Base-by-base conservation (phyloP, 2,888 invertebrate species). In the Mystacides longicornis region DNA sequence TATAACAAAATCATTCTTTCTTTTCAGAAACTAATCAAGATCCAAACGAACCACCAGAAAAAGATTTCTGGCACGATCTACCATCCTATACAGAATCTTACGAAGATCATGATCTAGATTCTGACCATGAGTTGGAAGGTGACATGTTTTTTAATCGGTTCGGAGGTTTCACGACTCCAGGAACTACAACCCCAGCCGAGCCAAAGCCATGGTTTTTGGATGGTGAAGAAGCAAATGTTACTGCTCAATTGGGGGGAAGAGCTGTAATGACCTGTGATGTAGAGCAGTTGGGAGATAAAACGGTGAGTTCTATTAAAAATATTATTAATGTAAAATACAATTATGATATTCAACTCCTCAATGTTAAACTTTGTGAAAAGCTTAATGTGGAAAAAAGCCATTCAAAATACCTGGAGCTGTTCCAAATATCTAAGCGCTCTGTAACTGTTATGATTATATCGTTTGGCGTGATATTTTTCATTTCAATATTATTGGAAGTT, bases 211-310 rank as follows among this genome's bases (percentile, higher is more conserved):
- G n/a, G 22, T 60, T 60, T 27, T 4, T 55, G 65, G 67, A 57
- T 43, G 60, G 56, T 31, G 51, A 48, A 60, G 73, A 72, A 60
- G 69, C 71, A 23, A 74, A 74, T 62, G 67, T 72, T 52, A 73
- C 73, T 1, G 70, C 70, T 2, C 74, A 73, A 57, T 65, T 74
- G 45, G 74, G 73, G 16, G 67, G 68, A 27, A 68, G 70, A n/a
- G 69, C 71, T 14, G 68, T 68, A 45, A 65, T 74, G 23, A 71
- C 72, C 61, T 74, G 74, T 64, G 65, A 66, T 62, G 72, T 73
- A 57, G 68, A 69, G 59, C 68, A 71, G 45, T 66, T 73, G 14
- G 66, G 69, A 43, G 71, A 73, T 56, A 71, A 71, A 64, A 71
- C 71, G 63, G 73, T 72, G 62, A 68, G 66, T 63, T 3, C 16